phyloP scores from a whole-genome alignment of 2,888 invertebrate species.

The Hesperia comma region DNA sequence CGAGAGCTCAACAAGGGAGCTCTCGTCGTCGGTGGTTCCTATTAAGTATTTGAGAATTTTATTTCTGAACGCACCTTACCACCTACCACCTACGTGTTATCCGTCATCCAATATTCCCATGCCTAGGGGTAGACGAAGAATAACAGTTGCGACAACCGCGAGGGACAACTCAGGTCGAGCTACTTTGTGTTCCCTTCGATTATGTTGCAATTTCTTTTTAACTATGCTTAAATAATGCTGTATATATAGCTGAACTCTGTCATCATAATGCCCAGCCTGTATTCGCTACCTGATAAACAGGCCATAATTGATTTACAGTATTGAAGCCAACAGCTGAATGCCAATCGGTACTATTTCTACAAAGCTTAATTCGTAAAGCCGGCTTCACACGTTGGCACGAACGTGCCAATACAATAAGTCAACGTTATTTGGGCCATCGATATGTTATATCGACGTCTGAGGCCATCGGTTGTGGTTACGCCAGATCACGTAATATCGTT shows the following conservation, averaged over 20 bases:
- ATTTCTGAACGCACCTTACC: too few species aligned
- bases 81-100: too few species aligned
- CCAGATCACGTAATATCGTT: slow-evolving; percentile 4
- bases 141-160: too few species aligned
- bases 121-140: too few species aligned
- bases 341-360: slow-evolving; percentile 5
- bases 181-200: too few species aligned
- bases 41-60: too few species aligned
- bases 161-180: too few species aligned
- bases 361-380: slow-evolving; percentile 6
- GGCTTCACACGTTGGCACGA: slow-evolving; percentile 7
- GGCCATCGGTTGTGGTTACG: slow-evolving; percentile 7
- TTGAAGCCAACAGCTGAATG: not conserved
- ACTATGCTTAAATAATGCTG: too few species aligned
- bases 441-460: slow-evolving; percentile 8
- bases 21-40: too few species aligned
- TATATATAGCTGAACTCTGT: not conserved
- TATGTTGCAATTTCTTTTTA: too few species aligned
- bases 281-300: not conserved
- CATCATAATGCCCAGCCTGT: not conserved
- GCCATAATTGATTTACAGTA: not conserved
- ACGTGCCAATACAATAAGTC: slow-evolving; percentile 8
- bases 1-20: too few species aligned
- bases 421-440: slow-evolving; percentile 4
- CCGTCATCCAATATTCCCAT: too few species aligned